Conservation (phyloP, 2,797 vertebrate species). For the Moxostoma hubbsi region DNA sequence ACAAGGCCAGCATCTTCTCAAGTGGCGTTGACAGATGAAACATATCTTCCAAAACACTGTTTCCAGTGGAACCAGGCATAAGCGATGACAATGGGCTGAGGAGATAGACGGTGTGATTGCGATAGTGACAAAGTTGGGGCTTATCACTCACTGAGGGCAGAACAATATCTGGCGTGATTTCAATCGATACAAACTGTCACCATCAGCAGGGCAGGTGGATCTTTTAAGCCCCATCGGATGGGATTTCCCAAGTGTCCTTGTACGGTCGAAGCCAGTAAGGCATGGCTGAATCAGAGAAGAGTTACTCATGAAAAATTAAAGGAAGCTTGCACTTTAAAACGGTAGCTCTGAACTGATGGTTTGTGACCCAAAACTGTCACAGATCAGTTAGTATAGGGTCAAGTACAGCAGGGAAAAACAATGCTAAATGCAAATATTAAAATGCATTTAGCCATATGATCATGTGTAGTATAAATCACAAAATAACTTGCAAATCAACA, state of each 20-base stretch:
- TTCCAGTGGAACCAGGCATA: conserved; percentile 77
- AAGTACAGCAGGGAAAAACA: neutral
- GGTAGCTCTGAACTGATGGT: too few relatives aligned
- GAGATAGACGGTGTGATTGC: conserved; percentile 50
- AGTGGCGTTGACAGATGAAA: conserved; percentile 70
- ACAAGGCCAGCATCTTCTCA: conserved; percentile 13
- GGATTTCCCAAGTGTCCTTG: conserved; percentile 29
- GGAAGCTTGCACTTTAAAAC: neutral
- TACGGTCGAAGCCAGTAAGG: conserved; percentile 50
- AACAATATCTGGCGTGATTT: conserved; percentile 33
- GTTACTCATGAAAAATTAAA: neutral
- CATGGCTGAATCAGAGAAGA: conserved; percentile 38
- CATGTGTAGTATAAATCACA: too few relatives aligned
- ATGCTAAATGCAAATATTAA: too few relatives aligned
- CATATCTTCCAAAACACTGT: conserved; percentile 75
- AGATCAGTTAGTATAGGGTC: too few relatives aligned
- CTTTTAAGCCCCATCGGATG: conserved; percentile 22
- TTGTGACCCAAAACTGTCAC: too few relatives aligned
- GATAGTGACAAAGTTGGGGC: conserved; percentile 45
- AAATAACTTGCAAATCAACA: too few relatives aligned
- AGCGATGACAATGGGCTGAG: conserved; percentile 67
- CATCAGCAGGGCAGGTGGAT: conserved; percentile 10
- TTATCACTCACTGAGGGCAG: conserved; percentile 20
- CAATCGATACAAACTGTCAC: conserved; percentile 26
- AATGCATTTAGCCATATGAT: too few relatives aligned